A percentile compares a stretch with the other conserved stretches of the same genome.
phyloP scores from a whole-genome alignment of 2,888 invertebrate genomes.

The Andrena bicolor region DNA sequence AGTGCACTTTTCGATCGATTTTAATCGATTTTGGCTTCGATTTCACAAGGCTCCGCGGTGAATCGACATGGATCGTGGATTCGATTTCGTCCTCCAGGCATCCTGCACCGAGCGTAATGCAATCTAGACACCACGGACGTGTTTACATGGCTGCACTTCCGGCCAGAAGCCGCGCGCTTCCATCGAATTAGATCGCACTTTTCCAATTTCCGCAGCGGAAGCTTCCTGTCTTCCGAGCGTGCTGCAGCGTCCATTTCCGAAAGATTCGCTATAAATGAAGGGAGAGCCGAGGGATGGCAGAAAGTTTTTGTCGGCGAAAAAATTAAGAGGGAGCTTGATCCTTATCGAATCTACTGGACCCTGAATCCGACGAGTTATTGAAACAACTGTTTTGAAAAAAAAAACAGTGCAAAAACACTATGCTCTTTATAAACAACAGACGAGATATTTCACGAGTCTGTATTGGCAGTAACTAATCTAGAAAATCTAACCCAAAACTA shows the following conservation, averaged over 20 bases:
- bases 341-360: conserved; percentile 6
- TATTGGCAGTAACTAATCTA: neutral
- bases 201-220: conserved; percentile 57
- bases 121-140: conserved; percentile 13
- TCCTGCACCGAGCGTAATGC: conserved; percentile 35
- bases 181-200: conserved; percentile 3
- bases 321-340: neutral
- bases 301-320: conserved; percentile 3
- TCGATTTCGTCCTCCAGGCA: conserved; percentile 1
- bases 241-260: conserved; percentile 38
- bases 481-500: too few species aligned
- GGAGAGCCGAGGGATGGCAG: too few species aligned
- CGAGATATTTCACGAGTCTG: too few species aligned
- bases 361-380: conserved; percentile 18
- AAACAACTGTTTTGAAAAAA: too few species aligned
- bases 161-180: conserved; percentile 49
- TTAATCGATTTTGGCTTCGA: neutral
- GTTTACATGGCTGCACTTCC: conserved; percentile 54
- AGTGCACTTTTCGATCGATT: too few species aligned
- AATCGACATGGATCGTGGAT: neutral
- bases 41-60: neutral
- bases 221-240: neutral
- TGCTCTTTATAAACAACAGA: too few species aligned
- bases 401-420: too few species aligned
- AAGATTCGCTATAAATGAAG: conserved; percentile 18